Evolutionary conservation across 2,888 invertebrate species (phyloP), one percentile per base, ranked within the genome.

Genomic region (Synergus umbraculus): DNA sequence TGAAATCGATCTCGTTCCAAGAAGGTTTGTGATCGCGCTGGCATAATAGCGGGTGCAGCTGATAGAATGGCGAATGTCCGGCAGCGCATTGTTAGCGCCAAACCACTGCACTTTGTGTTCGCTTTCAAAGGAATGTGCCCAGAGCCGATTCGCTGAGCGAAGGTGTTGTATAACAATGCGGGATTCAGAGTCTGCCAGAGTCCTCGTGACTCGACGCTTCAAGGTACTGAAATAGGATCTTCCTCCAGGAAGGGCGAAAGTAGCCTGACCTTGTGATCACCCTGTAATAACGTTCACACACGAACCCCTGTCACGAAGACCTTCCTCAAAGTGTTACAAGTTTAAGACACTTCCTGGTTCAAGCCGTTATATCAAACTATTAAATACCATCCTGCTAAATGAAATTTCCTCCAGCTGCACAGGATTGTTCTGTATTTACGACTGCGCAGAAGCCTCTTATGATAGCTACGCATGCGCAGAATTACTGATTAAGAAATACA

Each of bases 1-100:
- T 73, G 49, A 73, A 73, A 73, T 73, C 73, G 54, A 73, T 54
- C 73, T 73, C 49, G 37, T 73, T 73, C 73, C 49, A 73, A 73
- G 73, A 73, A 73, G 73, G 49, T 54, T 73, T 54, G 73, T 49
- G 49, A 73, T 73, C 49, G 49, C 73, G 49, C 29, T 73, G 37
- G 37, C 49, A 73, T 73, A 73, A 73, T 73, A 73, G 54, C 73
- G 54, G 54, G 73, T 73, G 73, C 73, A 73, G 73, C 73, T 73
- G 67, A 69, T 69, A 46, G 67, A 69, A 69, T 69, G 15, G 67
- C 46, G 54, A 73, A 73, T 73, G 73, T 73, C 73, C 73, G 73
- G 73, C 73, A 79, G 79, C 84, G 85, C 85, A 88, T 87, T 87
- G 87, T 88, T 89, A 86, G 85, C 87, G 85, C 84, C 83, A 83